Percentiles rank a stretch among this genome's conserved stretches.
phyloP scores from a whole-genome alignment of 2,113 vertebrate genomes.

The Natator depressus region DNA sequence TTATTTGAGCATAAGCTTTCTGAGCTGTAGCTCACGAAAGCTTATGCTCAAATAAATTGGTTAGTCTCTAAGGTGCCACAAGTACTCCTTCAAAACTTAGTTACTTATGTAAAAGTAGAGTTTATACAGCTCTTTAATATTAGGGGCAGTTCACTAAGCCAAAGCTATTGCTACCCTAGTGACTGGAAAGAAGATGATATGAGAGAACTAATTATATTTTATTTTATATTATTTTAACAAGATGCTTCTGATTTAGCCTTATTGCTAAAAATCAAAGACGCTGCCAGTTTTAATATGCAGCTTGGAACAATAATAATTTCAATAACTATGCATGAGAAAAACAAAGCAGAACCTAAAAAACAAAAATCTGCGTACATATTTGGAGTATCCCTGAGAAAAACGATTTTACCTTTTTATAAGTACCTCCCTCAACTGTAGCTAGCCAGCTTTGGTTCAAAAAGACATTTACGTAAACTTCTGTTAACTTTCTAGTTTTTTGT shows the following conservation, averaged over 20 bases:
- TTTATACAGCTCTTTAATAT: neutral
- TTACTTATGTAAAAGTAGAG: neutral
- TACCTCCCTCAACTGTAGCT: neutral
- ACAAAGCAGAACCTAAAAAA: constrained; percentile 27
- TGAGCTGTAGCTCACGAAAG: no score
- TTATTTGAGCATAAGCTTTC: no score
- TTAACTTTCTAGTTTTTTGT: neutral
- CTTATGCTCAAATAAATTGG: no score
- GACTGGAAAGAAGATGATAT: neutral
- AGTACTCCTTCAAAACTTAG: neutral
- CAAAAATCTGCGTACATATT: no score
- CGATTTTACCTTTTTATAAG: neutral
- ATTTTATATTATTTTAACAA: no score
- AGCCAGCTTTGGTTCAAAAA: constrained; percentile 45
- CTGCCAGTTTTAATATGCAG: neutral
- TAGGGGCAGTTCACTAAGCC: constrained; percentile 8
- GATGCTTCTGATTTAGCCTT: constrained; percentile 22
- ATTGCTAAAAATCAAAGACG: constrained; percentile 42
- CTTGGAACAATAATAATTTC: constrained; percentile 37
- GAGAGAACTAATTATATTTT: no score
- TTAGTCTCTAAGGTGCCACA: no score
- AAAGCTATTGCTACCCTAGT: constrained; percentile 17
- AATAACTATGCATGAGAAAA: constrained; percentile 22
- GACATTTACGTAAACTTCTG: constrained; percentile 3
- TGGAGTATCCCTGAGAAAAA: neutral